These are phyloP conservation scores for Umimayanthus chanpuru DNA, from an alignment of 92 coral and sea anemone genomes.

Conservation along the genomic window DNA sequence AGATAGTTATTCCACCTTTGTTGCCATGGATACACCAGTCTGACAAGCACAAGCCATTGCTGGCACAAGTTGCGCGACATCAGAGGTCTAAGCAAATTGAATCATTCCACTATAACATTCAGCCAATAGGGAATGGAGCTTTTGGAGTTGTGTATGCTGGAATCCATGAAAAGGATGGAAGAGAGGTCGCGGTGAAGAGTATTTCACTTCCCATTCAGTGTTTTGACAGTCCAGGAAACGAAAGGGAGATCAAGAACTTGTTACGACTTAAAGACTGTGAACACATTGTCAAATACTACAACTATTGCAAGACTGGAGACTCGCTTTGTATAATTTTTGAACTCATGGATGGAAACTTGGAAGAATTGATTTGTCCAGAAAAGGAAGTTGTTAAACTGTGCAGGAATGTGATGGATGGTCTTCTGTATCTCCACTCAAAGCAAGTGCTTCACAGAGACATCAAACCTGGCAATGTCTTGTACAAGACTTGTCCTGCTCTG, in stretches of 20 bases:
- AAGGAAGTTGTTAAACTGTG: not conserved
- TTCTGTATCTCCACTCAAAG: not conserved
- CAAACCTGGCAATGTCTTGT: not conserved
- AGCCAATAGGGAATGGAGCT: conserved; percentile 13
- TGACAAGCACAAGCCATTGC: not conserved
- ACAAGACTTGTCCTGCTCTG: not conserved
- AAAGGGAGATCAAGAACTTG: not conserved
- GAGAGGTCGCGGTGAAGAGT: not conserved
- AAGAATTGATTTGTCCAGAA: not conserved
- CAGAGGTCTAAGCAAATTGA: not conserved
- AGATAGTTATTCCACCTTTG: not conserved
- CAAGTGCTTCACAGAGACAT: not conserved
- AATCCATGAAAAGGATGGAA: not conserved
- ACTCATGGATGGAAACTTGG: conserved; percentile 11
- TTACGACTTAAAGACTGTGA: conserved; percentile 1
- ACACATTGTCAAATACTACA: conserved; percentile 8
- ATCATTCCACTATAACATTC: not conserved
- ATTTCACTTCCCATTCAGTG: not conserved
- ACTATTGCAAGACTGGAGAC: not conserved
- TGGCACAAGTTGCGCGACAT: not conserved
- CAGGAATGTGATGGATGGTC: not conserved
- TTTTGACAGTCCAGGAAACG: not conserved
- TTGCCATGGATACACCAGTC: not conserved
- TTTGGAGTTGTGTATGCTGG: conserved; percentile 9
- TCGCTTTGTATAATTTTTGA: not conserved